Percentiles rank a stretch among this genome's conserved stretches.
Conservation (phyloP, 2,797 vertebrate genomes). For the Urosaurus nigricauda region DNA sequence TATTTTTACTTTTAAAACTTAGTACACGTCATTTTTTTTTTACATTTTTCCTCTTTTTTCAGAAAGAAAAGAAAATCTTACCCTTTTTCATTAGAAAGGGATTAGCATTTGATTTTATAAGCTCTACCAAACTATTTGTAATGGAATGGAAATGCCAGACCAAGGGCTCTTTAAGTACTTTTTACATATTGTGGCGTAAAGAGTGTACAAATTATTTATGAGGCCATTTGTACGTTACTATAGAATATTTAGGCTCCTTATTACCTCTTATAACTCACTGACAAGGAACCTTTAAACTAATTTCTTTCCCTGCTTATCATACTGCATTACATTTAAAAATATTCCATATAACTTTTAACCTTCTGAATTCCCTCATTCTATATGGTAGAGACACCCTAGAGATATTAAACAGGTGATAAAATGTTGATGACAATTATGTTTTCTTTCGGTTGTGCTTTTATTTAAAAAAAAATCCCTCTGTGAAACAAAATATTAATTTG, state of each 20-base stretch:
- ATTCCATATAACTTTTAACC: slow-evolving; percentile 48
- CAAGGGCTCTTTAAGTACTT: slow-evolving; percentile 62
- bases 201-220: slow-evolving; percentile 71
- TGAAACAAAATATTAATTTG: slow-evolving; percentile 57
- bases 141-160: slow-evolving; percentile 64
- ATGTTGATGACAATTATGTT: background rate
- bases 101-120: slow-evolving; percentile 70
- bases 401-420: slow-evolving; percentile 31
- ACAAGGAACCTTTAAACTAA: slow-evolving; percentile 35
- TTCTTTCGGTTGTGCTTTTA: slow-evolving; percentile 15
- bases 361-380: slow-evolving; percentile 47
- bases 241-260: slow-evolving; percentile 62
- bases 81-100: slow-evolving; percentile 56
- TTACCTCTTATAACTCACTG: slow-evolving; percentile 61
- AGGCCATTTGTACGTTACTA: slow-evolving; percentile 42
- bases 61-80: background rate
- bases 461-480: slow-evolving; percentile 31
- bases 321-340: slow-evolving; percentile 32
- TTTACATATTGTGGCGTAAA: slow-evolving; percentile 62
- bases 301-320: slow-evolving; percentile 23
- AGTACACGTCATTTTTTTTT: slow-evolving; percentile 47
- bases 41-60: slow-evolving; percentile 17
- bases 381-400: slow-evolving; percentile 28
- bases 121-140: slow-evolving; percentile 54
- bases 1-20: slow-evolving; percentile 36